These are phyloP conservation scores for Archivesica marissinica DNA, from an alignment of 1,140 invertebrate genomes.

Conservation along the genomic window DNA sequence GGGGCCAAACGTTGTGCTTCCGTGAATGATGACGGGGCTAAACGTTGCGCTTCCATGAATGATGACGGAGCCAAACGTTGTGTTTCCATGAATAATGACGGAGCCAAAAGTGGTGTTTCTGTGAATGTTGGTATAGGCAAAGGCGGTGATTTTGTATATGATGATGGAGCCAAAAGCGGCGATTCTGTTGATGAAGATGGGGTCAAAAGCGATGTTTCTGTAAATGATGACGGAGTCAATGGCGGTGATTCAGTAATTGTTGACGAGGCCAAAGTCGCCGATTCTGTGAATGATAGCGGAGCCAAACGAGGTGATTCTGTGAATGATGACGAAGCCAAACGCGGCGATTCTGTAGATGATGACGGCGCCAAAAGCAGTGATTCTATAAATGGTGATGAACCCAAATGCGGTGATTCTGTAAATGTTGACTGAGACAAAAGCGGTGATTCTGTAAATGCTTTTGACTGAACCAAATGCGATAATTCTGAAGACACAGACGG, in stretches of 20 bases:
- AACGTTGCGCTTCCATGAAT: not conserved
- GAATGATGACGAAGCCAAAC: not conserved
- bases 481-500: not conserved
- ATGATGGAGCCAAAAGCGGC: not conserved
- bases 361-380: not conserved
- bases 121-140: not conserved
- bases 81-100: too few species aligned
- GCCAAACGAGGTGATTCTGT: not conserved
- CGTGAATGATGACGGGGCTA: not conserved
- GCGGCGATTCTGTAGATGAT: not conserved
- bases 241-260: not conserved
- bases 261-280: not conserved
- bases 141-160: not conserved
- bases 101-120: not conserved
- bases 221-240: not conserved
- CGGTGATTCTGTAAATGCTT: not conserved
- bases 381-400: not conserved
- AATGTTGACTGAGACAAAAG: not conserved
- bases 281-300: not conserved
- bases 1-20: too few species aligned
- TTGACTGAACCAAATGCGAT: not conserved
- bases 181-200: not conserved
- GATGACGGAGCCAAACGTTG: too few species aligned
- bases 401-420: not conserved
- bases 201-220: not conserved